phyloP scores from a whole-genome alignment of 2,113 vertebrate genomes.

The Nothocercus julius region DNA sequence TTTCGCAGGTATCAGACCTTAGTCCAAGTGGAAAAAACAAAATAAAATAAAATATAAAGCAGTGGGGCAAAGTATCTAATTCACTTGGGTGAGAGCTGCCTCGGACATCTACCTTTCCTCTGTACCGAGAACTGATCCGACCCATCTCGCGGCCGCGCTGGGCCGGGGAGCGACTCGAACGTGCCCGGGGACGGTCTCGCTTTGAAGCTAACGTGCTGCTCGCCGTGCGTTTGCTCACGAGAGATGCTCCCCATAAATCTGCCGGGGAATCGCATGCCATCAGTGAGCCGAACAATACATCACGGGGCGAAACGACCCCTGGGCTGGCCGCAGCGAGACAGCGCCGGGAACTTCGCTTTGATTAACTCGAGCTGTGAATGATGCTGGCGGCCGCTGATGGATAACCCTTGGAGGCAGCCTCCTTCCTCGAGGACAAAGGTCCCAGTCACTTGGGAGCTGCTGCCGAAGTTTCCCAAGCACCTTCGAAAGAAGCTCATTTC shows the following conservation, averaged over 20 bases:
- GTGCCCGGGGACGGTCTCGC: not conserved
- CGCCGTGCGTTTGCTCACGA: slow-evolving; percentile 66
- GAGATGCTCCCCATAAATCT: slow-evolving; percentile 66
- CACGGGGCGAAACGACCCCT: slow-evolving; percentile 37
- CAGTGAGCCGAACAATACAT: slow-evolving; percentile 32
- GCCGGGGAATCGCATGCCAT: not conserved
- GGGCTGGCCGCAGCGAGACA: not conserved
- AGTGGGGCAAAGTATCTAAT: not conserved
- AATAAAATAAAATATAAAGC: not conserved
- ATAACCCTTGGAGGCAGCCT: slow-evolving; percentile 30
- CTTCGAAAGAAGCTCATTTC: slow-evolving; percentile 63
- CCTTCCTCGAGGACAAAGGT: slow-evolving; percentile 60
- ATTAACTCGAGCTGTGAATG: slow-evolving; percentile 36
- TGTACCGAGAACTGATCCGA: not conserved
- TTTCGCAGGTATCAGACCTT: not conserved
- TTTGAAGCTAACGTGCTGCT: slow-evolving; percentile 49
- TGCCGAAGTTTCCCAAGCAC: slow-evolving; percentile 70
- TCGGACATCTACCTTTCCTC: not conserved
- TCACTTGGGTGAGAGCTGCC: not conserved
- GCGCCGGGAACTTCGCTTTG: slow-evolving; percentile 65
- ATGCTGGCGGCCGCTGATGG: slow-evolving; percentile 14
- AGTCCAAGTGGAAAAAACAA: not conserved
- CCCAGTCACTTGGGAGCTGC: slow-evolving; percentile 35
- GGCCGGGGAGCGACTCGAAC: not conserved
- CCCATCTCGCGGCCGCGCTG: not conserved